Evolutionary conservation across 1,140 invertebrate genomes (phyloP).

Genomic region (Platorchestia sp.): DNA sequence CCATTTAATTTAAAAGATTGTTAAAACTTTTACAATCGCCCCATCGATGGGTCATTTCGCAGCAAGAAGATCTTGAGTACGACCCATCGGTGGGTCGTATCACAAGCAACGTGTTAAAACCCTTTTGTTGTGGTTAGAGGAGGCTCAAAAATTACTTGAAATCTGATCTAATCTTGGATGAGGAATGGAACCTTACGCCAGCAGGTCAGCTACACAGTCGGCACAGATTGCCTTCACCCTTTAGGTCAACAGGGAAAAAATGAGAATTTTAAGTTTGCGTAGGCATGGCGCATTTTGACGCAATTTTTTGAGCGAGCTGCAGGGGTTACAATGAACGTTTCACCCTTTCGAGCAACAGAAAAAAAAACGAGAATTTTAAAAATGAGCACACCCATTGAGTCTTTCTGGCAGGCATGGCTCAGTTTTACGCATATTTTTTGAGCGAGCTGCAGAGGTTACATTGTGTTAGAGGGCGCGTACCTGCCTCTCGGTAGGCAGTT

Average conservation of each 20-base stretch:
- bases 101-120: too few species aligned
- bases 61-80: too few species aligned
- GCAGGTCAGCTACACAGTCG: background rate
- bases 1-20: background rate
- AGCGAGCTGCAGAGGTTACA: background rate
- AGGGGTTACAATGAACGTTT: background rate
- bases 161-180: too few species aligned
- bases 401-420: background rate
- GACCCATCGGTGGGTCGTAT: too few species aligned
- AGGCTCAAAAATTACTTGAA: background rate
- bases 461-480: background rate
- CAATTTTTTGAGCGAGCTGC: background rate
- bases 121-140: background rate
- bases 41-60: too few species aligned
- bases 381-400: too few species aligned
- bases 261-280: background rate
- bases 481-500: background rate
- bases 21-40: too few species aligned
- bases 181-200: background rate
- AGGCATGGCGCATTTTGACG: background rate
- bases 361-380: too few species aligned
- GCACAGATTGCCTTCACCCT: too few species aligned
- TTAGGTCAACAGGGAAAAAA: too few species aligned
- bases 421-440: background rate
- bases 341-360: too few species aligned